phyloP scores from a whole-genome alignment of 2,113 vertebrate species.

The Elephantulus edwardii region DNA sequence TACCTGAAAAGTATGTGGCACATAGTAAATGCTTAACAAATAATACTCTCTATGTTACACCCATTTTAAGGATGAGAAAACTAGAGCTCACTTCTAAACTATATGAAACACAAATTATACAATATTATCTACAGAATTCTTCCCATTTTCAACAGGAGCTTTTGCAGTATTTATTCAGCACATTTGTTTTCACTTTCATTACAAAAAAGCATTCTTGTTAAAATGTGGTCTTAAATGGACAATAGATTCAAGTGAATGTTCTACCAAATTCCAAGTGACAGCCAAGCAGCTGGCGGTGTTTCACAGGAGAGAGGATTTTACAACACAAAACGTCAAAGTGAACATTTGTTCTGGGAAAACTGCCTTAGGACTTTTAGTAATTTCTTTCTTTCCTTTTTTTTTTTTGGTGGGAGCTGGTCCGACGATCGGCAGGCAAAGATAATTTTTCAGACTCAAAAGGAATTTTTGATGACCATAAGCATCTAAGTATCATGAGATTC shows the following conservation, averaged over 20 bases:
- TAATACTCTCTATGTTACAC: neutral
- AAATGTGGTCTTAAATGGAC: neutral
- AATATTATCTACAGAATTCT: neutral
- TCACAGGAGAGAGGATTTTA: neutral
- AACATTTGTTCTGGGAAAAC: constrained; percentile 76
- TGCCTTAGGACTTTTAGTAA: constrained; percentile 80
- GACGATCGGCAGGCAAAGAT: neutral
- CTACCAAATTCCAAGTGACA: neutral
- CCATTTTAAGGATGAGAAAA: neutral
- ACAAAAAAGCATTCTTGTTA: neutral
- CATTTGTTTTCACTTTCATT: neutral
- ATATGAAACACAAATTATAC: neutral
- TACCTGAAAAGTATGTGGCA: neutral
- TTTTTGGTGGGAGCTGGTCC: neutral
- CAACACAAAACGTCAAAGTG: constrained; percentile 51
- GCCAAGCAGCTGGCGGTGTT: neutral
- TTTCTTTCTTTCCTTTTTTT: constrained; percentile 53
- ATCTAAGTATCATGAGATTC: constrained; percentile 86
- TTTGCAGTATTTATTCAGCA: neutral
- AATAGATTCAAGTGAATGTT: neutral
- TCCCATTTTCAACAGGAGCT: neutral
- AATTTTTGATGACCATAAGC: constrained; percentile 83
- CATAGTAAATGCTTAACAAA: neutral
- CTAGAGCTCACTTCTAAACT: neutral
- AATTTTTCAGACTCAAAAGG: constrained; percentile 78